These are phyloP conservation scores for Taeniopygia guttata DNA, from an alignment of 2,797 vertebrate species.

Conservation along the genomic window DNA sequence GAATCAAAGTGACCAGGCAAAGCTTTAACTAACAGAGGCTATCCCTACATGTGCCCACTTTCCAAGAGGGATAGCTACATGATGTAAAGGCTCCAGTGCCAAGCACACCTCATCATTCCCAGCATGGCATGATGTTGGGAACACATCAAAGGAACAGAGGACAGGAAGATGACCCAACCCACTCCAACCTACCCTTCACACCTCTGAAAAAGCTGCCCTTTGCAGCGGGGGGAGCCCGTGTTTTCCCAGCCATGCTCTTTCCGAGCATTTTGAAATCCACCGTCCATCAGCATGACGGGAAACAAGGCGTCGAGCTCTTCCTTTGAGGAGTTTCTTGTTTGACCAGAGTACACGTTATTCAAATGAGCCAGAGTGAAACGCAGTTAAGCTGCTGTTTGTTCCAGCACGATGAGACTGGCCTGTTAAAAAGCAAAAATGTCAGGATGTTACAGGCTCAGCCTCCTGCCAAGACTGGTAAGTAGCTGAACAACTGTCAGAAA, in stretches of 20 bases:
- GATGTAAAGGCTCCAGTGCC: not conserved
- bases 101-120: not conserved
- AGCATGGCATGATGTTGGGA: not conserved
- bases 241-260: not conserved
- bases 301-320: not conserved
- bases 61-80: fast-evolving
- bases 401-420: slow-evolving; percentile 60
- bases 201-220: not conserved
- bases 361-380: slow-evolving; percentile 56
- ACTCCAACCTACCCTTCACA: not conserved
- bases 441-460: slow-evolving; percentile 62
- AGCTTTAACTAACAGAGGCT: not conserved
- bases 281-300: not conserved
- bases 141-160: fast-evolving
- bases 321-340: slow-evolving; percentile 57
- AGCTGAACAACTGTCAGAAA: slow-evolving; percentile 62
- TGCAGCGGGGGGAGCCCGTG: not conserved
- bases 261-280: not conserved
- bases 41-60: too few relatives aligned
- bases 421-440: slow-evolving; percentile 71
- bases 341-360: slow-evolving; percentile 58
- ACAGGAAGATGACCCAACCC: not conserved
- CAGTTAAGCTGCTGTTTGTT: slow-evolving; percentile 66
- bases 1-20: not conserved
- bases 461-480: slow-evolving; percentile 61